Evolutionary conservation across 1,140 invertebrate genomes (phyloP).

Genomic region (Aphidius ervi): DNA sequence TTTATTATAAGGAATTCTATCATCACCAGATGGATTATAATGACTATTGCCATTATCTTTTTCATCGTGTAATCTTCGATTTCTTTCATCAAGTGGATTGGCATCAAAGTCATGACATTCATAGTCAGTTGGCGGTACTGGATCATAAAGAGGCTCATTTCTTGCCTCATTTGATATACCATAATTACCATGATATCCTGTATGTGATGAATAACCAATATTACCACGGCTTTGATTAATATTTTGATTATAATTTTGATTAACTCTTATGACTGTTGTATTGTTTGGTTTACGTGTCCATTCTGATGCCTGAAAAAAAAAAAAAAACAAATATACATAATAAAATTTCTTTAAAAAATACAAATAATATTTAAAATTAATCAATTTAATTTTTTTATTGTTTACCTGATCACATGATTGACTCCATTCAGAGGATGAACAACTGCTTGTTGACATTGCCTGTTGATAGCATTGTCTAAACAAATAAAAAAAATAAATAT

Average conservation of each 20-base stretch:
- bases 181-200: slow-evolving; percentile 33
- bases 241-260: slow-evolving; percentile 34
- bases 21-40: slow-evolving; percentile 29
- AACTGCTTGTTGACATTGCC: slow-evolving; percentile 43
- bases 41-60: slow-evolving; percentile 36
- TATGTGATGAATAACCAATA: slow-evolving; percentile 23
- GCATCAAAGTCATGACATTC: slow-evolving; percentile 51
- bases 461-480: slow-evolving; percentile 44
- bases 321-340: not conserved
- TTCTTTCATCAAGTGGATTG: slow-evolving; percentile 46
- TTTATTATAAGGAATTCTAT: slow-evolving; percentile 25
- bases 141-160: slow-evolving; percentile 49
- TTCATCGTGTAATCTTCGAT: slow-evolving; percentile 41
- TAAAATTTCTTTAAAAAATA: too few relatives aligned
- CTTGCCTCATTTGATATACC: slow-evolving; percentile 32
- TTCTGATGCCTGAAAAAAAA: slow-evolving; percentile 35
- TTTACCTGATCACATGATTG: slow-evolving; percentile 45
- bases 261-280: slow-evolving; percentile 49
- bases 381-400: slow-evolving; percentile 13
- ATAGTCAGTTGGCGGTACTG: slow-evolving; percentile 46
- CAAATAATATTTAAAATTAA: not conserved
- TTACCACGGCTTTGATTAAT: slow-evolving; percentile 30
- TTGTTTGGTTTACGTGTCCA: slow-evolving; percentile 50
- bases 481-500: slow-evolving; percentile 14
- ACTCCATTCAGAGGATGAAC: slow-evolving; percentile 43